Conservation (phyloP, 2,113 vertebrate genomes). For the Amblyornis subalaris region DNA sequence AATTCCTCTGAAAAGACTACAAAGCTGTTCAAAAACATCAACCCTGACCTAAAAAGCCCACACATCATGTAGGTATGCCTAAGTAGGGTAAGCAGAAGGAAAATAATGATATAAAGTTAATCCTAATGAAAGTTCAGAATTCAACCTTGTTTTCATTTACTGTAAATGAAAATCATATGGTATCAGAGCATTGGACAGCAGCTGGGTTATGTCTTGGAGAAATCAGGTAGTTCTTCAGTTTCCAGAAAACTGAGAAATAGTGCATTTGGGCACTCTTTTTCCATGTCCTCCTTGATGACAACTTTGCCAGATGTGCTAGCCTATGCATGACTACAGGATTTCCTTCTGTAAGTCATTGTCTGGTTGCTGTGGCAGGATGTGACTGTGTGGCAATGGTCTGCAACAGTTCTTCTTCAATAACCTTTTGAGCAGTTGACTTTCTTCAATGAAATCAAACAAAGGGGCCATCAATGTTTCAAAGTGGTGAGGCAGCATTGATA, state of each 20-base stretch:
- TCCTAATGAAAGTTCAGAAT: not conserved
- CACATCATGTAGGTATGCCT: not conserved
- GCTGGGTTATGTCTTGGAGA: not conserved
- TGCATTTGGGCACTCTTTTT: not conserved
- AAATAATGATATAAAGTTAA: not conserved
- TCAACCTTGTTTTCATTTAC: not conserved
- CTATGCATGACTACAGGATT: not conserved
- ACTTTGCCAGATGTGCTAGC: not conserved
- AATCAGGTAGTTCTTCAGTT: not conserved
- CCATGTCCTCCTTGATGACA: not conserved
- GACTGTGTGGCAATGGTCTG: not conserved
- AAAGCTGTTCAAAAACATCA: not conserved
- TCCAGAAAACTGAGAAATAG: not conserved
- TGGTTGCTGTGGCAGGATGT: not conserved
- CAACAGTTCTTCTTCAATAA: not conserved
- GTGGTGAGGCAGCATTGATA: rapidly evolving
- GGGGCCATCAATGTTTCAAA: not conserved
- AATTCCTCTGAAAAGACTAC: not conserved
- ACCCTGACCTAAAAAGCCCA: rapidly evolving
- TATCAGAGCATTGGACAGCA: not conserved
- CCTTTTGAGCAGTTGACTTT: not conserved
- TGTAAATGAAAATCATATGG: not conserved
- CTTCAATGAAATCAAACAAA: not conserved
- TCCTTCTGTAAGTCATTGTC: not conserved
- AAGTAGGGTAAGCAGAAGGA: not conserved